Conservation (phyloP, 2,888 invertebrate species). For the Meiosimyza decipiens region DNA sequence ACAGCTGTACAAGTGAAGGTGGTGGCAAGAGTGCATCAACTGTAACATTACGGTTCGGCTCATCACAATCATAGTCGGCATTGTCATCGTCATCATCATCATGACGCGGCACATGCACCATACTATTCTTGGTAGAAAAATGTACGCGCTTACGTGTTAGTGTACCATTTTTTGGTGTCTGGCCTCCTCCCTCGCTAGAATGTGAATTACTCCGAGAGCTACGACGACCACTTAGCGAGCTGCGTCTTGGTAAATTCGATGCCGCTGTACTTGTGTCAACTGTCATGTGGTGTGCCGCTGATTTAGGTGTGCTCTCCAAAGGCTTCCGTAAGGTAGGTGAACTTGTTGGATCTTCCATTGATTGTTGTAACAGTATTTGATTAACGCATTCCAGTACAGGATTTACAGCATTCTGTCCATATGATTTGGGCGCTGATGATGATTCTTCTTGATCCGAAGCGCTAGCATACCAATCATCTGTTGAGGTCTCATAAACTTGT, state of each 20-base stretch:
- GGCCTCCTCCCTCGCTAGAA: slow-evolving; percentile 44
- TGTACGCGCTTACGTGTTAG: slow-evolving; percentile 70
- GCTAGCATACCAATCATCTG: slow-evolving; percentile 83
- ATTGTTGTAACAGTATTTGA: slow-evolving; percentile 82
- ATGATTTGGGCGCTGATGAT: slow-evolving; percentile 53
- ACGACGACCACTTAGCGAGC: slow-evolving; percentile 55
- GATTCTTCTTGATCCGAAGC: slow-evolving; percentile 81
- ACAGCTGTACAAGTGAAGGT: slow-evolving; percentile 42
- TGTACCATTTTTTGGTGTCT: slow-evolving; percentile 48
- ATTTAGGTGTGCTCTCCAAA: slow-evolving; percentile 55
- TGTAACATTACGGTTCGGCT: slow-evolving; percentile 46
- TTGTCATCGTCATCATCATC: slow-evolving; percentile 52
- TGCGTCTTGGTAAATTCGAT: slow-evolving; percentile 52
- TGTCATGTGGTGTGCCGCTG: slow-evolving; percentile 44
- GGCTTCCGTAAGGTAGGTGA: not conserved
- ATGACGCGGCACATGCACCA: slow-evolving; percentile 67
- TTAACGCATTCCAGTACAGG: slow-evolving; percentile 88
- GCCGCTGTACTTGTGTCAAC: slow-evolving; percentile 37
- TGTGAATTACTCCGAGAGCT: slow-evolving; percentile 49
- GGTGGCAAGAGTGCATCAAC: not conserved
- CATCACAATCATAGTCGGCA: slow-evolving; percentile 38
- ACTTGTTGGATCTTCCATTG: slow-evolving; percentile 69
- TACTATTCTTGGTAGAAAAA: slow-evolving; percentile 74
- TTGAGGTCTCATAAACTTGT: slow-evolving; percentile 64
- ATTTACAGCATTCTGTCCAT: slow-evolving; percentile 75